Conservation (phyloP, 2,797 vertebrate genomes). For the Trematocara caparti region DNA sequence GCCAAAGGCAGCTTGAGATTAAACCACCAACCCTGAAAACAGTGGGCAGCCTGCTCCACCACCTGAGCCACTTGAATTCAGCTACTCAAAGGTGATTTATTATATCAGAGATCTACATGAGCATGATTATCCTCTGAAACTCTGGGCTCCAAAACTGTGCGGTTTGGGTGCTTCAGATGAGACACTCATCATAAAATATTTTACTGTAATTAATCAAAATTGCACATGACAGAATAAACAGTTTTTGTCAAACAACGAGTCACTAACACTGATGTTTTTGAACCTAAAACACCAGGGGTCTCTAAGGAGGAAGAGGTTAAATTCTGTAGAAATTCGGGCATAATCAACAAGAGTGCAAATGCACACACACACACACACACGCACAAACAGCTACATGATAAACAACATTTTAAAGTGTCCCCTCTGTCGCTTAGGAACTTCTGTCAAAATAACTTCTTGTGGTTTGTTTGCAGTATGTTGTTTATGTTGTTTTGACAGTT, state of each 20-base stretch:
- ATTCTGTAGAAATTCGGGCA: background rate
- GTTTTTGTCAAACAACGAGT: background rate
- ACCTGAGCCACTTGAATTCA: background rate
- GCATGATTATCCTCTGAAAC: background rate
- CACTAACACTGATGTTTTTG: background rate
- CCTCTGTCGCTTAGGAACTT: conserved; percentile 13
- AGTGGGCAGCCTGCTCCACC: background rate
- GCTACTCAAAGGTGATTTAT: background rate
- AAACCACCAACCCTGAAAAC: background rate
- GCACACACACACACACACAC: background rate
- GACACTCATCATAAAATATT: background rate
- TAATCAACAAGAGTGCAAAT: background rate
- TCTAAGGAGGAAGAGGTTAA: background rate
- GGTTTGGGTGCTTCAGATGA: background rate
- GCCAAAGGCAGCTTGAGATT: background rate
- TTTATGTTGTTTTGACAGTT: background rate
- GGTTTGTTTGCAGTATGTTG: conserved; percentile 5
- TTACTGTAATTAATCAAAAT: background rate
- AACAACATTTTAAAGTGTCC: background rate
- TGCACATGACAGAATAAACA: fast-evolving
- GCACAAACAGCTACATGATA: background rate
- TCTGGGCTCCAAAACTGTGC: background rate
- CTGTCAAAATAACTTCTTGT: conserved; percentile 21
- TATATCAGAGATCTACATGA: background rate
- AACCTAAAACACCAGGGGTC: background rate